phyloP scores from a whole-genome alignment of 2,797 vertebrate genomes.

The Okamejei kenojei region DNA sequence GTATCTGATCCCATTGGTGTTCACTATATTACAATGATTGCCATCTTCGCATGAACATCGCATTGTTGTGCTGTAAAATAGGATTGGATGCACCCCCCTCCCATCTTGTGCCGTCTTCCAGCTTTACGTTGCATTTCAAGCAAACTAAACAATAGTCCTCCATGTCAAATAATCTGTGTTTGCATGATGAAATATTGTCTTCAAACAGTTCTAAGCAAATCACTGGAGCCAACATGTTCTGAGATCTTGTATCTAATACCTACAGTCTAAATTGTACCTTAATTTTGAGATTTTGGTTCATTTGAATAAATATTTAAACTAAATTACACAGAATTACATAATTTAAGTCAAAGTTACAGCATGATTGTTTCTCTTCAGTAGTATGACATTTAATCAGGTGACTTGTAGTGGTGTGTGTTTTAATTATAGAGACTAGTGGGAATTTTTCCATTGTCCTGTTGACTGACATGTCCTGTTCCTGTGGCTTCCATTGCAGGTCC shows the following conservation, averaged over 20 bases:
- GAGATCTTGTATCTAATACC: not conserved
- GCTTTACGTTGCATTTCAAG: not conserved
- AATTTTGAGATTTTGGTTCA: not conserved
- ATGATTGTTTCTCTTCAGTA: too few species aligned
- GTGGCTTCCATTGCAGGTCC: constrained; percentile 58
- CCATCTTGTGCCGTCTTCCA: not conserved
- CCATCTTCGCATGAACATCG: too few species aligned
- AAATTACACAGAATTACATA: too few species aligned
- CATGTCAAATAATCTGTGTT: not conserved
- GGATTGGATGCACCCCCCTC: not conserved
- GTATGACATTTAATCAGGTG: not conserved
- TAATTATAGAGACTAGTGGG: not conserved
- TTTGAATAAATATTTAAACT: not conserved
- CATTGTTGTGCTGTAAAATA: not conserved
- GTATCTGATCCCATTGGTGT: not conserved
- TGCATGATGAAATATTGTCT: too few species aligned
- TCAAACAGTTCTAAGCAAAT: too few species aligned
- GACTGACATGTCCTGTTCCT: not conserved
- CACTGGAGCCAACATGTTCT: too few species aligned
- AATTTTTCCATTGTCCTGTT: not conserved
- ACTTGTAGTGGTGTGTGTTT: not conserved
- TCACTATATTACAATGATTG: not conserved
- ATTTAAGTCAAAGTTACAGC: too few species aligned
- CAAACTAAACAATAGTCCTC: not conserved
- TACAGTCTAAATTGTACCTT: not conserved